Evolutionary conservation across 2,113 vertebrate genomes (phyloP).

Genomic region (Toxotes jaculatrix): DNA sequence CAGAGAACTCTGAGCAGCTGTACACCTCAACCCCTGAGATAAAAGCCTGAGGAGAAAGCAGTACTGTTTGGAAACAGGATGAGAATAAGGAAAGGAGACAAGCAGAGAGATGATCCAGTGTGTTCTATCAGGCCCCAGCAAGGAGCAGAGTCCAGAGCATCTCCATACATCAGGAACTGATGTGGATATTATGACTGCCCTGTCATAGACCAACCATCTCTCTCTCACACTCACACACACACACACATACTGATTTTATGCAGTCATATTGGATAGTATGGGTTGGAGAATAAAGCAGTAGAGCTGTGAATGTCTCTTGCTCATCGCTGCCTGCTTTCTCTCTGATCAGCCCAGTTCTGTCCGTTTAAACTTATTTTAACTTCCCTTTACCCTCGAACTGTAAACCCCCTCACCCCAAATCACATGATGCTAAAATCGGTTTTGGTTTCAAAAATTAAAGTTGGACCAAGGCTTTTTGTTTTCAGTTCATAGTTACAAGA

Average conservation of each 20-base stretch:
- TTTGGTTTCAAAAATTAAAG: constrained; percentile 57
- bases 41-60: constrained; percentile 87
- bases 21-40: constrained; percentile 92
- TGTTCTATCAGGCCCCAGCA: constrained; percentile 55
- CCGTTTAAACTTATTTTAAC: constrained; percentile 52
- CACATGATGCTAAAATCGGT: background rate
- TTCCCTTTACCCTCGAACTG: constrained; percentile 43
- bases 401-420: background rate
- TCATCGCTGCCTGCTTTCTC: constrained; percentile 87
- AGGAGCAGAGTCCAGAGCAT: constrained; percentile 74
- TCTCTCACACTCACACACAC: constrained; percentile 12
- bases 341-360: constrained; percentile 72
- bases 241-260: constrained; percentile 37
- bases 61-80: constrained; percentile 10
- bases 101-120: constrained; percentile 36
- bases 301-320: constrained; percentile 78
- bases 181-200: constrained; percentile 64
- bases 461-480: constrained; percentile 58
- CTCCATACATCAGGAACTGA: constrained; percentile 78
- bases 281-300: constrained; percentile 82
- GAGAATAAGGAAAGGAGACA: constrained; percentile 16
- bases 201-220: constrained; percentile 38
- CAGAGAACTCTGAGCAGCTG: constrained; percentile 93
- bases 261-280: constrained; percentile 27
- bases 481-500: constrained; percentile 63